A percentile compares a stretch with the other conserved stretches of the same genome.
These are phyloP conservation scores for Melitaea cinxia DNA, from an alignment of 1,140 invertebrate species.

Conservation along the genomic window DNA sequence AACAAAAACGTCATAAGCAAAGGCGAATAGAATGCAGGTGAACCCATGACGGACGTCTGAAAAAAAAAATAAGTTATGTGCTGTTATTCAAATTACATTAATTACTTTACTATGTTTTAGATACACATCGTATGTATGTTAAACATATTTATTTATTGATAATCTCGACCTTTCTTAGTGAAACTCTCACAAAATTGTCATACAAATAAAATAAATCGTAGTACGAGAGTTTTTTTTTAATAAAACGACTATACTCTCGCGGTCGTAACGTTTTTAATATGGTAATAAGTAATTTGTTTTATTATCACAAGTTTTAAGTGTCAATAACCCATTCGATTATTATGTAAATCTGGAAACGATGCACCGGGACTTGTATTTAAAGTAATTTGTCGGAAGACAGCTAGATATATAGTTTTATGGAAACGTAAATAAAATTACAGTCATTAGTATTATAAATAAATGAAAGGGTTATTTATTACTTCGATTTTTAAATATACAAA, in stretches of 20 bases:
- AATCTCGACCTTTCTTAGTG: too few species aligned
- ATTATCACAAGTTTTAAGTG: constrained; percentile 26
- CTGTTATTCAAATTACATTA: too few species aligned
- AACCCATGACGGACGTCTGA: too few species aligned
- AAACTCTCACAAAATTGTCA: neutral
- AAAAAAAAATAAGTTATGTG: too few species aligned
- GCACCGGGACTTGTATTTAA: constrained; percentile 14
- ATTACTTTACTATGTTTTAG: too few species aligned
- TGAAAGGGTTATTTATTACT: constrained; percentile 23
- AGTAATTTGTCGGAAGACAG: constrained; percentile 32
- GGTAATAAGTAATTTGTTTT: constrained; percentile 31
- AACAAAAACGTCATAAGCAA: too few species aligned
- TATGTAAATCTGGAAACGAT: constrained; percentile 28
- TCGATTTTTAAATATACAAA: constrained; percentile 22
- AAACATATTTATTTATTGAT: too few species aligned
- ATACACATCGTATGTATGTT: too few species aligned
- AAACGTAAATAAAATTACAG: constrained; percentile 36
- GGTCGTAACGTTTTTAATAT: constrained; percentile 16
- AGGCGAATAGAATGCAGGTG: too few species aligned
- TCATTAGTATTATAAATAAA: constrained; percentile 35
- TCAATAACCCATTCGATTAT: constrained; percentile 32
- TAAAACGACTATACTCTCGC: neutral
- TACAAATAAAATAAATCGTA: neutral
- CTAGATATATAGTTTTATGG: constrained; percentile 23
- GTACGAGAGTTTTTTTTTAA: neutral